Evolutionary conservation across 2,888 invertebrate species (phyloP).

Genomic region (Copidosoma aretas): DNA sequence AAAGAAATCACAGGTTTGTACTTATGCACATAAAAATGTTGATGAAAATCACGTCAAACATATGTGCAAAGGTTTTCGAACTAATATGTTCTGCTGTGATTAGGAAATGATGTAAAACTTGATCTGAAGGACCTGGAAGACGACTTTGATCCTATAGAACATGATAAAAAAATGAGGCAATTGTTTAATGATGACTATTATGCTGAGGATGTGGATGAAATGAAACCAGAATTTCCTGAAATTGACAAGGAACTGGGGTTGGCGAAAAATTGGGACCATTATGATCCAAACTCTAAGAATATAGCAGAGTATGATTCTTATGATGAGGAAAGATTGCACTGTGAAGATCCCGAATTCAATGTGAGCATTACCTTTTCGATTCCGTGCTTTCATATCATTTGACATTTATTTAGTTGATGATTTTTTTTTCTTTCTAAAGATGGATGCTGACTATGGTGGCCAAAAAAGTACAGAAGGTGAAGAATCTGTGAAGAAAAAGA

Average conservation of each 20-base stretch:
- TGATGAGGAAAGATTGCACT: conserved; percentile 66
- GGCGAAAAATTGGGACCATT: conserved; percentile 73
- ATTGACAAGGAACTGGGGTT: conserved; percentile 77
- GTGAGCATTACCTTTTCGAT: conserved; percentile 61
- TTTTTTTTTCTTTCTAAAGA: conserved; percentile 64
- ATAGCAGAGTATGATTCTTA: conserved; percentile 50
- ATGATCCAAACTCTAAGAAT: conserved; percentile 63
- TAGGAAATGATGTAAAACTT: conserved; percentile 55
- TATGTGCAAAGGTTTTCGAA: conserved; percentile 2
- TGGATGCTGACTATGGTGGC: conserved; percentile 88
- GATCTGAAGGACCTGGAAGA: conserved; percentile 75
- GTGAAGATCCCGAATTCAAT: conserved; percentile 83
- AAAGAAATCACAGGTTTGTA: conserved; percentile 81
- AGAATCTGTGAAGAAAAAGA: conserved; percentile 69
- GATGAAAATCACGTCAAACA: background rate
- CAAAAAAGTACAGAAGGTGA: conserved; percentile 64
- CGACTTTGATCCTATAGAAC: conserved; percentile 88
- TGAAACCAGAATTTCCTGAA: conserved; percentile 86
- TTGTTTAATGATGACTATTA: conserved; percentile 90
- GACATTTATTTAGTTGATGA: background rate
- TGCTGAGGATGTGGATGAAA: conserved; percentile 68
- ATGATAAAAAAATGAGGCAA: conserved; percentile 86
- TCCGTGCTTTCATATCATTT: background rate
- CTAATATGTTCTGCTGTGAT: conserved; percentile 13
- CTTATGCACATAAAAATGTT: background rate